Evolutionary conservation across 2,113 vertebrate species (phyloP).

Genomic region (Petaurus breviceps): DNA sequence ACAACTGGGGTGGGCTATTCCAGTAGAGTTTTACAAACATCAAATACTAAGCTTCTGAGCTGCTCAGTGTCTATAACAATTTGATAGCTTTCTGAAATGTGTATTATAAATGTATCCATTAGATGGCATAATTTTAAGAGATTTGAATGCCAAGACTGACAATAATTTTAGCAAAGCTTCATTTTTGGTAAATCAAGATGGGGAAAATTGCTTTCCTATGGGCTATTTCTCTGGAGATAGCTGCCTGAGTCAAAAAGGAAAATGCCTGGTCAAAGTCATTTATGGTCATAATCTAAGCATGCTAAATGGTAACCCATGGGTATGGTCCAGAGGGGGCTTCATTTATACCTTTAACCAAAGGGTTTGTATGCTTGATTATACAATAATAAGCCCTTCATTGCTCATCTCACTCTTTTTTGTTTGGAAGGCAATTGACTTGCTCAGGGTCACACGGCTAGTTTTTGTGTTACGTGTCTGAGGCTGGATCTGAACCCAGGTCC

Average conservation of each 20-base stretch:
- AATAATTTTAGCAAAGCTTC: constrained; percentile 35
- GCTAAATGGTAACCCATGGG: neutral
- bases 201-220: neutral
- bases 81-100: neutral
- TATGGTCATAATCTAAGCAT: constrained; percentile 45
- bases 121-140: constrained; percentile 5
- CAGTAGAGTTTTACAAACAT: neutral
- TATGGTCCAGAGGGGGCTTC: constrained; percentile 6
- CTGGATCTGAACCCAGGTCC: too few species aligned
- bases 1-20: neutral
- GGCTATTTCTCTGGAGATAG: neutral
- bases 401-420: constrained; percentile 25
- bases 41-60: neutral
- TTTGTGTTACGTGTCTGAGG: too few species aligned
- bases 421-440: too few species aligned
- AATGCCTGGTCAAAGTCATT: constrained; percentile 24
- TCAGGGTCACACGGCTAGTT: too few species aligned
- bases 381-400: constrained; percentile 49
- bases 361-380: constrained; percentile 27
- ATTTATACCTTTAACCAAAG: constrained; percentile 50
- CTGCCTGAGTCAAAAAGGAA: constrained; percentile 1
- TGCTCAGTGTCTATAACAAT: neutral
- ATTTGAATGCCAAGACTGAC: neutral
- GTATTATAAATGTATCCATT: neutral
- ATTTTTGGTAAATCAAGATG: neutral